Percentiles rank a stretch among this genome's conserved stretches.
These are phyloP conservation scores for Pseudomyrmex gracilis DNA, from an alignment of 1,140 invertebrate species.

Conservation along the genomic window DNA sequence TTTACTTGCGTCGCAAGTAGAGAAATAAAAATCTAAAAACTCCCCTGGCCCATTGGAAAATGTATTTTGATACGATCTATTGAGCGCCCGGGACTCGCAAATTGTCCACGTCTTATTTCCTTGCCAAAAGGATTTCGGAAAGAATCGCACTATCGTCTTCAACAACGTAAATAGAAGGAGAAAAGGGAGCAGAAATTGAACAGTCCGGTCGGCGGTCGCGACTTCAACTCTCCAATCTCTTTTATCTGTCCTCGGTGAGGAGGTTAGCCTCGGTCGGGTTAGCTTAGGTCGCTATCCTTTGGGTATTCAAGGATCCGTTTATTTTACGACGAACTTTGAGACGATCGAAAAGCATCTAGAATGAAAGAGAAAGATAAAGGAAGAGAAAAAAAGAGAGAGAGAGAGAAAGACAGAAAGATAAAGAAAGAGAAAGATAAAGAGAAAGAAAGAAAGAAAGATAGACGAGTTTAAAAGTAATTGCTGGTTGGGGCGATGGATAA, in stretches of 20 bases:
- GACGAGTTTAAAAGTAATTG: slow-evolving; percentile 51
- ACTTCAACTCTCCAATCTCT: slow-evolving; percentile 27
- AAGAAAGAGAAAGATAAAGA: slow-evolving; percentile 3
- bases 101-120: slow-evolving; percentile 11
- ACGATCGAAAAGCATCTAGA: slow-evolving; percentile 8
- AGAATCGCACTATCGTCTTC: slow-evolving; percentile 32
- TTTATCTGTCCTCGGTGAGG: slow-evolving; percentile 33
- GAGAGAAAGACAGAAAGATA: background rate
- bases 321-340: slow-evolving; percentile 21
- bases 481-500: slow-evolving; percentile 30
- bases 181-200: slow-evolving; percentile 44
- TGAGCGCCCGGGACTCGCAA: background rate
- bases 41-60: slow-evolving; percentile 4
- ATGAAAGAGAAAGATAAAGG: slow-evolving; percentile 11
- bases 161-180: slow-evolving; percentile 35
- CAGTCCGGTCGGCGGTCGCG: slow-evolving; percentile 6
- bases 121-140: slow-evolving; percentile 2
- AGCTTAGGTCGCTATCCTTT: slow-evolving; percentile 33
- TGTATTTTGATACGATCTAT: slow-evolving; percentile 33
- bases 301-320: slow-evolving; percentile 51
- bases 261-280: slow-evolving; percentile 23
- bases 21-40: too few species aligned
- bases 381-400: background rate
- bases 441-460: background rate
- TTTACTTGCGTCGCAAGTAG: too few species aligned